phyloP scores from a whole-genome alignment of 2,797 vertebrate genomes.

The Sebastes iracundus region DNA sequence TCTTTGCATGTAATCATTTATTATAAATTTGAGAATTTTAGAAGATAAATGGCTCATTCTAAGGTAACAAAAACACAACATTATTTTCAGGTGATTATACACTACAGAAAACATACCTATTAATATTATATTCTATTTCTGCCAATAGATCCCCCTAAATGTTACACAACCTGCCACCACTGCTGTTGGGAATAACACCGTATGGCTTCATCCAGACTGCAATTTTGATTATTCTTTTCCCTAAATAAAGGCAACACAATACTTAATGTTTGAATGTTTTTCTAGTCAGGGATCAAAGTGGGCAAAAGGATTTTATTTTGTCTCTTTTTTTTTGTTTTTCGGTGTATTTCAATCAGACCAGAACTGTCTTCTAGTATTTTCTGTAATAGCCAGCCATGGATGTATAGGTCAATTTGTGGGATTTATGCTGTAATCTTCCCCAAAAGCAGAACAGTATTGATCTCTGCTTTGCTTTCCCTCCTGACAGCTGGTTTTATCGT shows the following conservation, averaged over 20 bases:
- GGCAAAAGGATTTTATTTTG: slow-evolving; percentile 15
- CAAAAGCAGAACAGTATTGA: slow-evolving; percentile 69
- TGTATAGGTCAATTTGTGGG: slow-evolving; percentile 59
- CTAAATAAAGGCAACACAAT: slow-evolving; percentile 19
- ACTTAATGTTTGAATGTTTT: slow-evolving; percentile 6
- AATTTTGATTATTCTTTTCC: slow-evolving; percentile 16
- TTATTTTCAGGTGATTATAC: no score
- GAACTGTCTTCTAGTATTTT: slow-evolving; percentile 34
- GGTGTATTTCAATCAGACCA: slow-evolving; percentile 36
- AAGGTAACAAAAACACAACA: no score
- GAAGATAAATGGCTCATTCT: no score
- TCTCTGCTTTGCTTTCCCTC: slow-evolving; percentile 48
- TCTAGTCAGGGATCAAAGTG: not conserved
- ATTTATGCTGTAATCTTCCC: slow-evolving; percentile 75
- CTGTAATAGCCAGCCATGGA: slow-evolving; percentile 60
- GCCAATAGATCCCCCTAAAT: no score
- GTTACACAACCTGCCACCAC: not conserved
- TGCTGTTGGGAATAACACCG: not conserved
- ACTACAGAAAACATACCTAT: no score
- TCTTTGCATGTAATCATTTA: not conserved
- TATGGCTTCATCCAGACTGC: not conserved
- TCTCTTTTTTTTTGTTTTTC: not conserved
- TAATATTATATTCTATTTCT: no score
- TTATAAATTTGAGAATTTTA: not conserved
- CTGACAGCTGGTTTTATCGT: slow-evolving; percentile 59